Base-by-base conservation (phyloP, 2,888 invertebrate genomes). In the Podabrus alpinus region DNA sequence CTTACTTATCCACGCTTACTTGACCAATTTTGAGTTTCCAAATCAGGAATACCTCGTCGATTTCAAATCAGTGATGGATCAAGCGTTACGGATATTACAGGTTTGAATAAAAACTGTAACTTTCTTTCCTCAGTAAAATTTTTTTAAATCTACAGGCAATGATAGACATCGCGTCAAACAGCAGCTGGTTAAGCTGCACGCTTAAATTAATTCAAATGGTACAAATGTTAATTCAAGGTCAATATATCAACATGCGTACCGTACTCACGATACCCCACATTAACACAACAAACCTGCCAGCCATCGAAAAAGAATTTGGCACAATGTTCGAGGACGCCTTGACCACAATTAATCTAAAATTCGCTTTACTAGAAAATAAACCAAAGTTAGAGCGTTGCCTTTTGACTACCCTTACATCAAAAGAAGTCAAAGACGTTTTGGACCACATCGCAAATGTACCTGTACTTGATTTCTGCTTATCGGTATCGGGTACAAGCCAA, bases 41-140 rank as follows among this genome's bases (percentile, higher is more conserved):
- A 95, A 94, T 83, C 92, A 97, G 0, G 99, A 99, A 88, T 99
- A 99, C 86, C 88, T 93, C 72, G 98, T 99, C 0, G 99, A 99
- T 88, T 92, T 97, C 59, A 99, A 99, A 88, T 97, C 97, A 13
- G 97, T 98, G 0, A 89, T 99, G 68, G 99, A 99, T 88, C 98
- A 99, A 87, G 93, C 97, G 15, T 94, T 98, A 62, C 92, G 99
- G 84, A 96, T 99, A 78, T 88, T 98, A 80, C 98, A 98, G 90
- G 95, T 95, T 86, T 19, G 17, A 19, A 66, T 70, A 59, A 13
- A 68, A n/a, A 69, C 61, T 60, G 74, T 19, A 25, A 29, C 24
- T 68, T 73, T 24, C 60, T 66, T 70, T 70, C n/a, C 5, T 29
- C 4, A 13, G 4, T 29, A n/a, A 29, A 29, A 29, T 1, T n/a